Base-by-base conservation (phyloP, 2,797 vertebrate species). In the Selene dorsalis region DNA sequence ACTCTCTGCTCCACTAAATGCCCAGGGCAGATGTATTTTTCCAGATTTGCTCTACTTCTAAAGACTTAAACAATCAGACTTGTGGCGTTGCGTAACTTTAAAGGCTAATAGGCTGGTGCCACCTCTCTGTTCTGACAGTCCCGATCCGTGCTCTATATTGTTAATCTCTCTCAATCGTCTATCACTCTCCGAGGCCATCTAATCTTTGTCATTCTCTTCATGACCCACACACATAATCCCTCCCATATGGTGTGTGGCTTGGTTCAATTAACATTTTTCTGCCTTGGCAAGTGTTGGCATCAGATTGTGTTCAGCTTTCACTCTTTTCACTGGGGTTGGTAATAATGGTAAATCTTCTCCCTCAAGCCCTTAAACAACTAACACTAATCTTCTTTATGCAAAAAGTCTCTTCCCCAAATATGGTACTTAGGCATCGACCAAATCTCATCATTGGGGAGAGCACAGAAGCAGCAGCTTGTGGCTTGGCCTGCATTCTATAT, bases 321-420 rank as follows among this genome's bases (percentile, higher is more conserved):
- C 75, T 62, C 77, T 90, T 85, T 92, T 80, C 81, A 91, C 93
- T 88, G 85, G 86, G 80, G 87, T 77, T 88, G 86, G 92, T 95
- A 94, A 96, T 95, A 92, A 95, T 92, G 90, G 90, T 93, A 94
- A 94, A 95, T 92, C 93, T 87, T 86, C 86, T 82, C 80, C 71
- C 73, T 64, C 82, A 88, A 93, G 85, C 91, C 92, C 88, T 92
- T 91, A 90, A 95, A 94, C 93, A 94, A 94, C 89, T 86, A 90
- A 84, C 82, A 92, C 88, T 96, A 96, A 96, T 95, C 95, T 94
- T 93, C 95, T 96, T 96, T 94, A 94, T 94, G 84, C 88, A 84
- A 75, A 93, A 91, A 91, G 88, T 89, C 80, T 80, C 84, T 87
- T 85, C 75, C 83, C 78, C 89, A 91, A 89, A 91, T 90, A 90